These are phyloP conservation scores for Meliscaeva auricollis DNA, from an alignment of 2,888 invertebrate species.

Conservation along the genomic window DNA sequence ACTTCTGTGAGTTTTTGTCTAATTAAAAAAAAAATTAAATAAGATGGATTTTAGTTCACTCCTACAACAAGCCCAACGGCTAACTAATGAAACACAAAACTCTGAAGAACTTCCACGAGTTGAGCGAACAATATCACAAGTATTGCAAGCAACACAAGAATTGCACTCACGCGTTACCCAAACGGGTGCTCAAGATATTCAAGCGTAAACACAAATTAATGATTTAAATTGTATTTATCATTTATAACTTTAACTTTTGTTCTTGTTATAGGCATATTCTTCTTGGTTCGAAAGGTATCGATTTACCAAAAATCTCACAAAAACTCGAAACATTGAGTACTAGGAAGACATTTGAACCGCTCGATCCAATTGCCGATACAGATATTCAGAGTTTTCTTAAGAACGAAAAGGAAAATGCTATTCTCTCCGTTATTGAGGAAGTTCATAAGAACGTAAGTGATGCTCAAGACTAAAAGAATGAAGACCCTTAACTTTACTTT, in stretches of 20 bases:
- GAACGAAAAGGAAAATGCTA: conserved; percentile 97
- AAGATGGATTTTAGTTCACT: conserved; percentile 92
- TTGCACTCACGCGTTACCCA: conserved; percentile 94
- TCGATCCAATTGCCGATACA: conserved; percentile 95
- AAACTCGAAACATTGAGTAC: conserved; percentile 95
- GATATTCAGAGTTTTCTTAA: conserved; percentile 95
- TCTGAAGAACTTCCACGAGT: conserved; percentile 93
- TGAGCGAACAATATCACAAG: conserved; percentile 95
- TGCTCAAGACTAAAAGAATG: too few species aligned
- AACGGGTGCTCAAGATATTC: conserved; percentile 93
- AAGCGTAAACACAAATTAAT: conserved; percentile 87
- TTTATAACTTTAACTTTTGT: conserved; percentile 63
- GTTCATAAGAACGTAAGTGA: conserved; percentile 92
- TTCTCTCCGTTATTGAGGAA: conserved; percentile 95
- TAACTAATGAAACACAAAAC: conserved; percentile 94
- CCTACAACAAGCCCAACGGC: conserved; percentile 95
- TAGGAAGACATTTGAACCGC: conserved; percentile 93
- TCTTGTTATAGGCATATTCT: conserved; percentile 93
- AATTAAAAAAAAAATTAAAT: background rate
- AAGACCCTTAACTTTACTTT: too few species aligned
- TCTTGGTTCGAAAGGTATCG: conserved; percentile 96
- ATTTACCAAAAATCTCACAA: conserved; percentile 96
- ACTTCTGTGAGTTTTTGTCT: too few species aligned
- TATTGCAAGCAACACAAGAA: conserved; percentile 95
- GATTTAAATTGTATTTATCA: background rate